Evolutionary conservation across 2,797 vertebrate species (phyloP).

Genomic region (Botia kubotai): DNA sequence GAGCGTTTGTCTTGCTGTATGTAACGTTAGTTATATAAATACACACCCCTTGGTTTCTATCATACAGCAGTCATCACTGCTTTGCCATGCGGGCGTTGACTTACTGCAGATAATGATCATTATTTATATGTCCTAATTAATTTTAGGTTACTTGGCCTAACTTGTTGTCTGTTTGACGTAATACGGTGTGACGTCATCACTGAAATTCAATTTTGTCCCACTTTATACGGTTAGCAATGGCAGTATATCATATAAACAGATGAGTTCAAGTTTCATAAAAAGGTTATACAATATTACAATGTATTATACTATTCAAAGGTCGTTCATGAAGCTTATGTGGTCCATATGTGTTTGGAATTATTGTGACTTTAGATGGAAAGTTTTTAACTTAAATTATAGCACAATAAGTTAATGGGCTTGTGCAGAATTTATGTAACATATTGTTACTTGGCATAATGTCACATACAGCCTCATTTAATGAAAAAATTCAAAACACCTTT

Average conservation of each 20-base stretch:
- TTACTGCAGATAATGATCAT: not conserved
- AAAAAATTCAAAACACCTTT: too few species aligned
- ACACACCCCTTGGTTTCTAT: not conserved
- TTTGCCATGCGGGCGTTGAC: not conserved
- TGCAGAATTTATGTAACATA: too few species aligned
- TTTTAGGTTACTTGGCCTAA: slow-evolving; percentile 2
- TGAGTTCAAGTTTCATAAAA: not conserved
- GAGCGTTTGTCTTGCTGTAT: not conserved
- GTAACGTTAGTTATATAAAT: not conserved
- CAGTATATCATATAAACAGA: not conserved
- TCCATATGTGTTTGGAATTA: too few species aligned
- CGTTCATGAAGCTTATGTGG: too few species aligned
- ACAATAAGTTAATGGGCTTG: not conserved
- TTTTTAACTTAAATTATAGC: not conserved
- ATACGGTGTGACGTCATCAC: slow-evolving; percentile 25
- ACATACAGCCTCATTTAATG: too few species aligned
- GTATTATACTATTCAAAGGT: too few species aligned
- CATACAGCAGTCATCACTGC: slow-evolving; percentile 20
- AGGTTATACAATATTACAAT: too few species aligned
- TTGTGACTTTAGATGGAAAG: too few species aligned
- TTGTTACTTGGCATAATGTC: too few species aligned
- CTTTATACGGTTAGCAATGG: not conserved
- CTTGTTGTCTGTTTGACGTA: slow-evolving; percentile 33
- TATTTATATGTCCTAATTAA: not conserved
- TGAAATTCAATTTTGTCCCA: not conserved